A percentile compares a stretch with the other conserved stretches of the same genome.
Conservation (phyloP, 2,113 vertebrate species). For the Peromyscus maniculatus region DNA sequence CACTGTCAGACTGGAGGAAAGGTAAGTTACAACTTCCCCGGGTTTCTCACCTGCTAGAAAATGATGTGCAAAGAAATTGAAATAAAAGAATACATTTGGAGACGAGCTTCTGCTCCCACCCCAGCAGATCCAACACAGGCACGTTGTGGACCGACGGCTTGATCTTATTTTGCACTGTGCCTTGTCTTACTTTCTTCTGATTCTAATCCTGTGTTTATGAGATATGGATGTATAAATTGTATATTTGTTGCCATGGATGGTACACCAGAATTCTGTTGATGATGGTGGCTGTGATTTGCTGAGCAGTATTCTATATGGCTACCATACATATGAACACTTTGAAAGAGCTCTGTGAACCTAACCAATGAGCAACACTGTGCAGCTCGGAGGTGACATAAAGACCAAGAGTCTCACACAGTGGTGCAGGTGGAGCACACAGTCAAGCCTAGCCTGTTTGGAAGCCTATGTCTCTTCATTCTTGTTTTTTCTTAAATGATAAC, state of each 20-base stretch:
- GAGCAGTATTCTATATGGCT: neutral
- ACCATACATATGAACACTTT: neutral
- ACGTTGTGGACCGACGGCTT: neutral
- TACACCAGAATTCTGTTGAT: too few species aligned
- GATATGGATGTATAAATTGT: neutral
- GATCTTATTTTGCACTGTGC: neutral
- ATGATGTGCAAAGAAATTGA: neutral
- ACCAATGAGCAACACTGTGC: neutral
- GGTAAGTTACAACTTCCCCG: slow-evolving; percentile 85
- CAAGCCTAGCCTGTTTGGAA: neutral
- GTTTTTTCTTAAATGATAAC: neutral
- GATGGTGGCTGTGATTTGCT: neutral
- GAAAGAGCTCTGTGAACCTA: neutral
- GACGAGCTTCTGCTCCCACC: neutral
- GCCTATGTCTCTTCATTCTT: neutral
- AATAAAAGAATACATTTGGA: neutral
- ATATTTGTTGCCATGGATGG: neutral
- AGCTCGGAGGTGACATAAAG: neutral
- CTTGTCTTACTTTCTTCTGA: slow-evolving; percentile 17
- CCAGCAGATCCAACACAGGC: neutral
- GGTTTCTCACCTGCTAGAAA: neutral
- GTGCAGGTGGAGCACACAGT: accelerated
- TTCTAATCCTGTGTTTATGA: slow-evolving; percentile 2
- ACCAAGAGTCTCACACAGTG: neutral
- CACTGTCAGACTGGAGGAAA: slow-evolving; percentile 94